phyloP scores from a whole-genome alignment of 2,113 vertebrate genomes.

The Leptobrachium leishanense region DNA sequence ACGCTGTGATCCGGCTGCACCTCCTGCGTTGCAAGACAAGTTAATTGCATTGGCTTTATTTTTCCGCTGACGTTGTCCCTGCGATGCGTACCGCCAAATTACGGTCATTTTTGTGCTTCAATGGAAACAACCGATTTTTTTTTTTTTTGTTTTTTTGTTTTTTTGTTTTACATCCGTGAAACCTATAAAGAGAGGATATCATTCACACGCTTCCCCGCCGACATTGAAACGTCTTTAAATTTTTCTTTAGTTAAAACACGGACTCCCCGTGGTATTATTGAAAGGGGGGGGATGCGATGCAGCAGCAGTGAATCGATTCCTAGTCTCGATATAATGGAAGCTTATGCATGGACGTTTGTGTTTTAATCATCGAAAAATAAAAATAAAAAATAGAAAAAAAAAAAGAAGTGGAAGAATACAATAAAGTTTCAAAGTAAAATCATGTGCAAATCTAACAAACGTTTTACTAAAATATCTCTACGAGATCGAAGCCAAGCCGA shows the following conservation, averaged over 20 bases:
- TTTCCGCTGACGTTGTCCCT: background rate
- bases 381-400: no score
- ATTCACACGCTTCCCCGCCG: background rate
- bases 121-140: background rate
- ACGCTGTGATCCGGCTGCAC: no score
- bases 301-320: background rate
- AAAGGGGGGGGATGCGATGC: background rate
- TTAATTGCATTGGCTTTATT: slow-evolving; percentile 10
- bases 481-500: slow-evolving; percentile 8
- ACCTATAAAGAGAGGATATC: background rate
- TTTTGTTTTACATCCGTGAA: slow-evolving; percentile 4
- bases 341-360: slow-evolving; percentile 12
- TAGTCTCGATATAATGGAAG: slow-evolving; percentile 23
- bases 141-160: background rate
- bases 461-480: slow-evolving; percentile 24
- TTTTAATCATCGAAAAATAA: background rate
- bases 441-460: slow-evolving; percentile 27
- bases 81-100: slow-evolving; percentile 16
- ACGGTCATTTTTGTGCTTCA: slow-evolving; percentile 34
- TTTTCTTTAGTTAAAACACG: background rate
- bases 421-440: slow-evolving; percentile 26
- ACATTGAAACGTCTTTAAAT: background rate
- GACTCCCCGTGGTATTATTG: background rate
- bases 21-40: no score
- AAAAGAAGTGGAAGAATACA: slow-evolving; percentile 35